These are phyloP conservation scores for Parnassius glacialis DNA, from an alignment of 2,888 invertebrate genomes.

Conservation along the genomic window DNA sequence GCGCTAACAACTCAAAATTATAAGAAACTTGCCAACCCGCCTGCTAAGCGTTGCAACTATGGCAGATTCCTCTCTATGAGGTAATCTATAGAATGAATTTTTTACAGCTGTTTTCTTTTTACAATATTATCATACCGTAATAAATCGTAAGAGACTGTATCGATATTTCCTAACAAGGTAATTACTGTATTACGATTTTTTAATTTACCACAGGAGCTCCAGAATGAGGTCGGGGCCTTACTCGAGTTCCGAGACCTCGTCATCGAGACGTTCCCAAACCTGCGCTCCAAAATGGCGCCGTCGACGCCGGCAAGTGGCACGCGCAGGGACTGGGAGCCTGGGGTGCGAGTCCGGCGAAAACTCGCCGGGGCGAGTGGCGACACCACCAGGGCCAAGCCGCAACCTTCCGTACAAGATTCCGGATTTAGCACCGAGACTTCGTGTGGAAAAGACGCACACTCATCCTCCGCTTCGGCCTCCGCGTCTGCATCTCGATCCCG, in stretches of 20 bases:
- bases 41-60: no score
- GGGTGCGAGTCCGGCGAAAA: constrained; percentile 87
- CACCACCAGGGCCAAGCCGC: constrained; percentile 80
- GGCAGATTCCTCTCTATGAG: no score
- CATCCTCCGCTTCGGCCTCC: constrained; percentile 81
- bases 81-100: no score
- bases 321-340: constrained; percentile 89
- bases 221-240: constrained; percentile 95
- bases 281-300: constrained; percentile 91
- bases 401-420: constrained; percentile 88
- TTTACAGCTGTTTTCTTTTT: no score
- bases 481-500: constrained; percentile 80
- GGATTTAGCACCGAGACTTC: constrained; percentile 95
- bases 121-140: no score
- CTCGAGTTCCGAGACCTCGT: constrained; percentile 96
- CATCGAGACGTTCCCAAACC: constrained; percentile 96
- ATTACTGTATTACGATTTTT: neutral
- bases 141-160: no score
- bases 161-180: neutral
- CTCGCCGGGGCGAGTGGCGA: constrained; percentile 65
- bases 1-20: no score
- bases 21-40: no score
- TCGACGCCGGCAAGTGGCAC: constrained; percentile 76
- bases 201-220: constrained; percentile 83
- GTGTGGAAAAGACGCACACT: constrained; percentile 88